Base-by-base conservation (phyloP, 2,797 vertebrate species). In the Falco berigora region DNA sequence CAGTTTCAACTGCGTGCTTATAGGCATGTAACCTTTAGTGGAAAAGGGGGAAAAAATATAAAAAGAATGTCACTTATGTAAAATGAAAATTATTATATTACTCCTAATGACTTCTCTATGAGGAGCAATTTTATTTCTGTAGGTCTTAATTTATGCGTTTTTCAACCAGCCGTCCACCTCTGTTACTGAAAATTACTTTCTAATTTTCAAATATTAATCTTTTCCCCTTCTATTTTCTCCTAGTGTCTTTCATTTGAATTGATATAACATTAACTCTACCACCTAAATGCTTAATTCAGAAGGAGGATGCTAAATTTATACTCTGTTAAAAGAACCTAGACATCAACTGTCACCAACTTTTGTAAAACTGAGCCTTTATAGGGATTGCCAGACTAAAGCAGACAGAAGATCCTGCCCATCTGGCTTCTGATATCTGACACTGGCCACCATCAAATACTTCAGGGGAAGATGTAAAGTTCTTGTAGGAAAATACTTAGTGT, bases 221-320 rank as follows among this genome's bases (percentile, higher is more conserved):
- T 96, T 97, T 94, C 91, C 50, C 77, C 21, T 94, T 94, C 52
- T 88, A 83, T 97, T 94, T 97, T 96, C 71, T 83, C 50, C 49
- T 79, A 72, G 68, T 8, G 55, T 94, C 80, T 96, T 96, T 86
- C 86, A 92, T 63, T 91, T 92, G 82, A 94, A 95, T 50, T 94
- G 63, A 89, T 97, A 88, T 75, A 96, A 86, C 67, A 92, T 96
- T 97, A 96, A 88, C 55, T 95, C 71, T 94, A 22, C 81, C 67
- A 94, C 55, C 63, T 94, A 88, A 96, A 69, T 90, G 81, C 89
- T 93, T 93, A 96, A 97, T 97, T 94, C 91, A 95, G 89, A 95
- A 96, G 81, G 94, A 97, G 79, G 88, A 80, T 97, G 72, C 63
- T 97, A 97, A 97, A 97, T 97, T 96, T 97, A 95, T 88, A 89